Evolutionary conservation across 2,888 invertebrate species (phyloP).

Genomic region (Flexamia atlantica): DNA sequence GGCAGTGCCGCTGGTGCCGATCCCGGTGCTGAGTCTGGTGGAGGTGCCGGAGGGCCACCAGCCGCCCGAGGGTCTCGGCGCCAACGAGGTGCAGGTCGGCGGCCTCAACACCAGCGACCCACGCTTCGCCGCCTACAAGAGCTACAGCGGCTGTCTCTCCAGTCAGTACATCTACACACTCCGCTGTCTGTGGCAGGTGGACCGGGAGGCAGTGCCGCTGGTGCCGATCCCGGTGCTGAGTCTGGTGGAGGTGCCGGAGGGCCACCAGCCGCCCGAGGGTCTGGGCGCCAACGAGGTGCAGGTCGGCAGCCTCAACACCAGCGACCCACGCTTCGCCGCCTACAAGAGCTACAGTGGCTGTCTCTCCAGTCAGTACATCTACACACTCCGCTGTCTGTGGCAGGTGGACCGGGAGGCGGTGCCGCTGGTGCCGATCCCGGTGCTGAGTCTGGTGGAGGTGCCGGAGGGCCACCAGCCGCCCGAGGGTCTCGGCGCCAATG

Average conservation of each 20-base stretch:
- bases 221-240: slow-evolving; percentile 83
- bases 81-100: slow-evolving; percentile 91
- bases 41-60: slow-evolving; percentile 81
- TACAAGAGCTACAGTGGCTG: slow-evolving; percentile 94
- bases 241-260: slow-evolving; percentile 81
- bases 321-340: slow-evolving; percentile 88
- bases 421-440: slow-evolving; percentile 82
- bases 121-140: slow-evolving; percentile 88
- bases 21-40: slow-evolving; percentile 83
- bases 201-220: slow-evolving; percentile 86
- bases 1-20: slow-evolving; percentile 83
- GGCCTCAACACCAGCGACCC: slow-evolving; percentile 92
- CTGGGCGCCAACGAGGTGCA: slow-evolving; percentile 87
- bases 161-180: too few relatives aligned
- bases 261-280: too few relatives aligned
- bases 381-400: too few relatives aligned
- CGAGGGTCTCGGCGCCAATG: slow-evolving; percentile 83
- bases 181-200: too few relatives aligned
- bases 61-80: too few relatives aligned
- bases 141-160: slow-evolving; percentile 93
- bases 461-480: slow-evolving; percentile 79
- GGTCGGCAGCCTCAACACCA: slow-evolving; percentile 91
- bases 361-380: slow-evolving; percentile 92
- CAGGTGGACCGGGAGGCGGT: slow-evolving; percentile 89
- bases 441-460: slow-evolving; percentile 83